phyloP scores from a whole-genome alignment of 2,888 invertebrate species.

The Mesochorus sp. region DNA sequence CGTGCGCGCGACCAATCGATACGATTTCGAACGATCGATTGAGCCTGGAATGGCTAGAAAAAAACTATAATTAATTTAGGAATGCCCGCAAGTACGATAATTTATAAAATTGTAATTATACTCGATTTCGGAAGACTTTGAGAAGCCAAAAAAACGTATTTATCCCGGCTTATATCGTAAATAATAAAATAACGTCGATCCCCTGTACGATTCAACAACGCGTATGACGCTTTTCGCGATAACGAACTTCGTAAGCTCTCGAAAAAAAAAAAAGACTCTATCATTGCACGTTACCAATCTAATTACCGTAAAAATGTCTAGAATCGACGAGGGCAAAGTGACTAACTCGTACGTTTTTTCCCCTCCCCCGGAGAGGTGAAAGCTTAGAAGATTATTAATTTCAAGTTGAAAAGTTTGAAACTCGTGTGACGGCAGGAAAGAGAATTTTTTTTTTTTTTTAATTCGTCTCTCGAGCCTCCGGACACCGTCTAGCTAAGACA shows the following conservation, averaged over 20 bases:
- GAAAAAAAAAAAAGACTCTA: constrained; percentile 13
- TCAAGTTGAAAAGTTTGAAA: constrained; percentile 35
- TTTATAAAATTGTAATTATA: constrained; percentile 29
- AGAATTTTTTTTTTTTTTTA: not conserved
- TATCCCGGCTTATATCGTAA: constrained; percentile 4
- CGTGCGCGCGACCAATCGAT: not conserved
- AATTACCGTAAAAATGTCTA: constrained; percentile 57
- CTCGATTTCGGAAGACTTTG: constrained; percentile 57
- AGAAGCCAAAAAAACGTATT: constrained; percentile 22
- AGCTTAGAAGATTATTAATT: constrained; percentile 49
- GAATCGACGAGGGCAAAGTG: constrained; percentile 15
- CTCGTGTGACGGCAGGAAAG: not conserved
- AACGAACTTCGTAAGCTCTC: not conserved
- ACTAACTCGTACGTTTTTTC: constrained; percentile 42
- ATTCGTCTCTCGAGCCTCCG: not conserved
- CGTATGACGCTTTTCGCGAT: not conserved
- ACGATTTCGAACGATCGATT: constrained; percentile 3
- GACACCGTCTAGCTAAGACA: constrained; percentile 36
- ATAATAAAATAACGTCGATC: constrained; percentile 11
- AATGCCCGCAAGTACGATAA: constrained; percentile 23
- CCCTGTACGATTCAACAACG: constrained; percentile 15
- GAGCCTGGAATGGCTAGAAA: constrained; percentile 47
- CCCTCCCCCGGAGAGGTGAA: constrained; percentile 16
- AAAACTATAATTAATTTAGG: constrained; percentile 1
- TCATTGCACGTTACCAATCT: constrained; percentile 22